Percentiles rank a stretch among this genome's conserved stretches.
Evolutionary conservation across 1,140 invertebrate species (phyloP).

Genomic region (Orius insidiosus): DNA sequence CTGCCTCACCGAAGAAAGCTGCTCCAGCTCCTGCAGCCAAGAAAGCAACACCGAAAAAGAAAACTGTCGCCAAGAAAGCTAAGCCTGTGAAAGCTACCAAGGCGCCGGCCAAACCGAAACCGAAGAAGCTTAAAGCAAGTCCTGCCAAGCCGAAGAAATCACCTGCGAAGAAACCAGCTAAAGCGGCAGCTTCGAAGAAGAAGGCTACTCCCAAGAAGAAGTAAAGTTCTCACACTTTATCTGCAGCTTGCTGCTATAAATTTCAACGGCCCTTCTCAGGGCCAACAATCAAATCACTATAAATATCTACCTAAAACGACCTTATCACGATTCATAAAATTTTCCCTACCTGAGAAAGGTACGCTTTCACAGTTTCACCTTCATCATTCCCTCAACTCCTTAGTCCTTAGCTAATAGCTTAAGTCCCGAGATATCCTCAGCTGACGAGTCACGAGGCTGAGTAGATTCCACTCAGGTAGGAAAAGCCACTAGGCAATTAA

Average conservation of each 20-base stretch:
- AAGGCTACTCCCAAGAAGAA: slow-evolving; percentile 15
- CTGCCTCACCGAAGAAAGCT: slow-evolving; percentile 15
- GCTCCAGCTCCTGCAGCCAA: slow-evolving; percentile 11
- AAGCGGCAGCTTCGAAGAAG: slow-evolving; percentile 19
- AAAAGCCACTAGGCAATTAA: too few species aligned
- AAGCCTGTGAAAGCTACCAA: slow-evolving; percentile 8
- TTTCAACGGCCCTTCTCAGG: slow-evolving; percentile 24
- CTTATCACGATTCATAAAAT: too few species aligned
- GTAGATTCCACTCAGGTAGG: too few species aligned
- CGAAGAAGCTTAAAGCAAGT: slow-evolving; percentile 16
- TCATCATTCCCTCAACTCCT: too few species aligned
- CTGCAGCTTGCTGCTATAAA: neutral
- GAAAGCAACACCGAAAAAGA: neutral
- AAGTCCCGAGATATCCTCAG: too few species aligned
- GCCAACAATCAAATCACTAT: slow-evolving; percentile 18
- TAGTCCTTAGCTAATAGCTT: too few species aligned
- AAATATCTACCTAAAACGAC: too few species aligned
- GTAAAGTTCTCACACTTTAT: neutral
- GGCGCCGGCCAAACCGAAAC: slow-evolving; percentile 10
- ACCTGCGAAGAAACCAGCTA: slow-evolving; percentile 10
- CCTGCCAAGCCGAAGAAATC: slow-evolving; percentile 17
- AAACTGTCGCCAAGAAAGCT: neutral
- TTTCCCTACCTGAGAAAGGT: too few species aligned
- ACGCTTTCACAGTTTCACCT: too few species aligned
- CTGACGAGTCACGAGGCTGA: too few species aligned